Evolutionary conservation across 2,797 vertebrate genomes (phyloP).

Genomic region (Phoxinus dragarum): DNA sequence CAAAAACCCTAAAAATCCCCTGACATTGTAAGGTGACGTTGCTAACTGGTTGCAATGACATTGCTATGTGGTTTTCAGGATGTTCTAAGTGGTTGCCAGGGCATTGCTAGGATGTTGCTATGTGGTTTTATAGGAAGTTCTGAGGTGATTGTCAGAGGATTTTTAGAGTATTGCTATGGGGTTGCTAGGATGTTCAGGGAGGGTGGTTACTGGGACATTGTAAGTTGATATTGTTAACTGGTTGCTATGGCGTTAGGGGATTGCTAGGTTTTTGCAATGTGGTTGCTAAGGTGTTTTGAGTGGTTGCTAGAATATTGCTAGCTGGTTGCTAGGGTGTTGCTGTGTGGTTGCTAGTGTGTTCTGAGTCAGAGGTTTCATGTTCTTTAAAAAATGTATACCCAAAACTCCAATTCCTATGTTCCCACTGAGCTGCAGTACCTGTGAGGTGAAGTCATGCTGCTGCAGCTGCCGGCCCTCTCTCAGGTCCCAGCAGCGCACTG

Average conservation of each 20-base stretch:
- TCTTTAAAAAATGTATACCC: background rate
- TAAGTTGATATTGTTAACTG: background rate
- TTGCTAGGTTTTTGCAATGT: no score
- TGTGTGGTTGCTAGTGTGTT: background rate
- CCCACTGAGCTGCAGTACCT: conserved; percentile 76
- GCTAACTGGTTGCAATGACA: background rate
- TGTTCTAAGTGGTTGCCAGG: background rate
- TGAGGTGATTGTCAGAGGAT: background rate
- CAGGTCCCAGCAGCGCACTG: conserved; percentile 97
- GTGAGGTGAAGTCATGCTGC: conserved; percentile 98
- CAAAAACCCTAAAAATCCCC: no score
- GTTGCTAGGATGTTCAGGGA: no score
- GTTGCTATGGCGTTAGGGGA: background rate
- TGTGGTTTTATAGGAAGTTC: background rate
- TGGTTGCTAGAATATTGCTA: background rate
- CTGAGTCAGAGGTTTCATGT: no score
- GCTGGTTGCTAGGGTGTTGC: background rate
- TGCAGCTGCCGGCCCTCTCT: conserved; percentile 95
- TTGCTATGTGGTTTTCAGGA: background rate
- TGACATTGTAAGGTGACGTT: no score
- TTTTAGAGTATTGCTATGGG: background rate
- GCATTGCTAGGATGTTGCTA: background rate
- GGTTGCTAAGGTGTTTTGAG: background rate
- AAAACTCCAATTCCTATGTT: background rate
- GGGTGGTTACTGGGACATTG: background rate